phyloP scores from a whole-genome alignment of 2,888 invertebrate species.

The Sabatieria punctata region DNA sequence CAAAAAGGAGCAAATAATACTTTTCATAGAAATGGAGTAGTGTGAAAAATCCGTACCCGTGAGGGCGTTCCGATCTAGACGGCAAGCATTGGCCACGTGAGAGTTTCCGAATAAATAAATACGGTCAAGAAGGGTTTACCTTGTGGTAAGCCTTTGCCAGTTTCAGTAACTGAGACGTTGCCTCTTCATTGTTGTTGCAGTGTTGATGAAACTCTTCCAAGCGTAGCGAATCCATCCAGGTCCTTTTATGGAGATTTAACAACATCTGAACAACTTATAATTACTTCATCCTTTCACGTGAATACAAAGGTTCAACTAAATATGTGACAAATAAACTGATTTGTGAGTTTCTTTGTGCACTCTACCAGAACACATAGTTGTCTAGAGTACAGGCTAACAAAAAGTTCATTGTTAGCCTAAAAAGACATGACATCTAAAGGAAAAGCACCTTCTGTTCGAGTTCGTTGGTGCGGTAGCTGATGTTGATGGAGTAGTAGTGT shows the following conservation, averaged over 20 bases:
- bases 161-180: constrained; percentile 87
- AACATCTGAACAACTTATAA: constrained; percentile 50
- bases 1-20: too few species aligned
- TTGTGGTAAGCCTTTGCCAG: constrained; percentile 94
- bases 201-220: constrained; percentile 72
- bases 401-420: too few species aligned
- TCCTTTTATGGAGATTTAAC: constrained; percentile 91
- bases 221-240: constrained; percentile 89
- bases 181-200: constrained; percentile 75
- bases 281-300: too few species aligned
- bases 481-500: constrained; percentile 97
- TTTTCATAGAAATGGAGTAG: not conserved
- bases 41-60: not conserved
- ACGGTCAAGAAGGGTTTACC: too few species aligned
- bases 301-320: too few species aligned
- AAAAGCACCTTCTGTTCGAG: constrained; percentile 64
- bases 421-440: not conserved
- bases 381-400: too few species aligned
- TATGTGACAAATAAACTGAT: too few species aligned
- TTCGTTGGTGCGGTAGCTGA: constrained; percentile 96
- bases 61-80: too few species aligned
- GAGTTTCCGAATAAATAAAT: too few species aligned
- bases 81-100: too few species aligned
- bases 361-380: too few species aligned
- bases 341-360: too few species aligned